Percentiles rank a stretch among this genome's conserved stretches.
These are phyloP conservation scores for Electrona antarctica DNA, from an alignment of 2,113 vertebrate genomes.

Conservation along the genomic window DNA sequence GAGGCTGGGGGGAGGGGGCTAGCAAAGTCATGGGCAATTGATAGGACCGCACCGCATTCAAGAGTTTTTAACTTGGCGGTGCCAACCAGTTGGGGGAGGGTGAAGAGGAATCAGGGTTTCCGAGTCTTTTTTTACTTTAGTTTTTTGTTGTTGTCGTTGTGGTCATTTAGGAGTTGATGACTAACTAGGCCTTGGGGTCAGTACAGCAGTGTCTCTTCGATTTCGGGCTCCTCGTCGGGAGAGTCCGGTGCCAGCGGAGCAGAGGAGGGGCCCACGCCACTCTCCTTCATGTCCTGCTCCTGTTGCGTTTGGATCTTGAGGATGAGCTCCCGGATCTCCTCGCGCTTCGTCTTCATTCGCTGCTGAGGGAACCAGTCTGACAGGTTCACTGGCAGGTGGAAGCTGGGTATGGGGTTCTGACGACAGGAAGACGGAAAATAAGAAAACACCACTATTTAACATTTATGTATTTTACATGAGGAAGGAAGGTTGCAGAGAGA, in stretches of 20 bases:
- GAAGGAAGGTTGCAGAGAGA: too few species aligned
- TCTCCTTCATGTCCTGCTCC: conserved; percentile 78
- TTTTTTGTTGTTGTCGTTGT: not conserved
- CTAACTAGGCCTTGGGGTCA: not conserved
- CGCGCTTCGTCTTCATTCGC: conserved; percentile 96
- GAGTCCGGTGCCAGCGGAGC: conserved; percentile 24
- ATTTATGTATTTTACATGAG: too few species aligned
- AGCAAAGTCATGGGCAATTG: too few species aligned
- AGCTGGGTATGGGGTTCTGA: conserved; percentile 91
- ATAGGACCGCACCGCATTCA: too few species aligned
- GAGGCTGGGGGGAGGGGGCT: conserved; percentile 33
- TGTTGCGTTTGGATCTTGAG: conserved; percentile 88
- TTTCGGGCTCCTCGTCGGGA: conserved; percentile 45
- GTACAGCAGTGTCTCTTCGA: conserved; percentile 58
- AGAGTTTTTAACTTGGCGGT: too few species aligned
- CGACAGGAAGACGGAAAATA: not conserved
- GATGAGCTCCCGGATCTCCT: conserved; percentile 93
- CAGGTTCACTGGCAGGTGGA: conserved; percentile 93
- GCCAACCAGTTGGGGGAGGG: conserved; percentile 13
- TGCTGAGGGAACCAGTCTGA: conserved; percentile 94
- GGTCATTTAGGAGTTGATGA: conserved; percentile 74
- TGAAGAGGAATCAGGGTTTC: conserved; percentile 19
- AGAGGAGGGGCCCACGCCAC: not conserved
- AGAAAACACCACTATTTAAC: not conserved
- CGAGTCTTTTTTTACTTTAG: too few species aligned